phyloP scores from a whole-genome alignment of 2,888 invertebrate genomes.

The Plebejus melissa region DNA sequence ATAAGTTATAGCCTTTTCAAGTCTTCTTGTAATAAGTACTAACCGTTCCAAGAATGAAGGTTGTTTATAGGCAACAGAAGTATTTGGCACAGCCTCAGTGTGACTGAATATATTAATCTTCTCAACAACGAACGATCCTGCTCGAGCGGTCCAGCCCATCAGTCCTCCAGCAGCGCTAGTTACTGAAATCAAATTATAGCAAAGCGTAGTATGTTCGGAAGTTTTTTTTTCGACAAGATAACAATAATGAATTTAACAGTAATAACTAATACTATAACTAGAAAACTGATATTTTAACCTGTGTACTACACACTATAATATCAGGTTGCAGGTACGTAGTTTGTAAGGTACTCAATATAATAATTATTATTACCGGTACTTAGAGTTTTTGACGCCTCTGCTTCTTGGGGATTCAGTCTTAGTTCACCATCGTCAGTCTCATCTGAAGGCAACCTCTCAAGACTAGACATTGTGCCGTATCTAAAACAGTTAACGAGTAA shows the following conservation, averaged over 20 bases:
- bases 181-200: constrained; percentile 40
- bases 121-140: constrained; percentile 89
- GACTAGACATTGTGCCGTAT: constrained; percentile 86
- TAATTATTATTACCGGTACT: constrained; percentile 32
- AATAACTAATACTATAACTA: too few relatives aligned
- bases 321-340: too few relatives aligned
- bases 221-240: too few relatives aligned
- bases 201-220: not conserved
- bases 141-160: constrained; percentile 88
- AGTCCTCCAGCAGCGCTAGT: constrained; percentile 72
- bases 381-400: constrained; percentile 53
- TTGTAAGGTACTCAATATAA: too few relatives aligned
- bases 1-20: too few relatives aligned
- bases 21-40: constrained; percentile 29
- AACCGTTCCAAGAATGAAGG: constrained; percentile 75
- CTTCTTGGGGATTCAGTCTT: constrained; percentile 64
- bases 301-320: not conserved
- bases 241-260: too few relatives aligned
- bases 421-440: constrained; percentile 79
- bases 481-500: constrained; percentile 46
- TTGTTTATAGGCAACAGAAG: constrained; percentile 68
- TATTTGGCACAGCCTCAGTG: constrained; percentile 67
- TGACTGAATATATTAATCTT: constrained; percentile 83
- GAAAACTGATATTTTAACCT: too few relatives aligned
- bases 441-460: constrained; percentile 83